Base-by-base conservation (phyloP, 2,888 invertebrate genomes). In the Escarpia spicata region DNA sequence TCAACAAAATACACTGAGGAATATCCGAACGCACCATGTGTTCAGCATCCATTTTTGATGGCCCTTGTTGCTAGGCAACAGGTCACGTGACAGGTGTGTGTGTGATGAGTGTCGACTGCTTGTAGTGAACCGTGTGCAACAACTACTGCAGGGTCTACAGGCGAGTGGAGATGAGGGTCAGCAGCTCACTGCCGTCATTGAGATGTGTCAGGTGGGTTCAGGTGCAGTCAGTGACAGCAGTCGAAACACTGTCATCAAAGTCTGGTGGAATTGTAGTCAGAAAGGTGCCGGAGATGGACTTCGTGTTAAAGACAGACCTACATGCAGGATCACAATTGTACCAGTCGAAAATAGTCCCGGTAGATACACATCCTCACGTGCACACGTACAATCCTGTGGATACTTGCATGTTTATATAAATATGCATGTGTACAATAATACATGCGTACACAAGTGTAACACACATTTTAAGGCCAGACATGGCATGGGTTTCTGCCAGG, bases 171-270 rank as follows among this genome's bases (percentile, higher is more conserved):
- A 99, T 96, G 99, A 99, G 96, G 98, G 98, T 12, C 98, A 99
- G 96, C 99, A 99, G 96, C 97, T 99, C 94, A 99, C 99, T 96
- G 98, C 99, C 1, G 99, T 99, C 89, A 99, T 99, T 94, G 99
- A 99, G 97, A 99, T 99, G 99, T 99, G 99, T 96, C 99, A 99
- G 97, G 96, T 96, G 94, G 44, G 93, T 91, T 15, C 52, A 52
- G 52, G 52, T 37, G 37, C 37, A 37, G 37, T 37, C 37, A 37
- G 37, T 1, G 37, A 37, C 37, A 37, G 37, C 3, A 52, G 52
- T 52, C 10, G 4, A 52, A 9, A 60, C 31, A 52, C 15, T 92
- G 43, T 89, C 60, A 43, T 75, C 90, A n/a, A 37, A 3, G 12
- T 90, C 19, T 12, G 90, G 9, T 9, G 10, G 9, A 43, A 43